phyloP scores from a whole-genome alignment of 2,113 vertebrate genomes.

The Ageneiosus marmoratus region DNA sequence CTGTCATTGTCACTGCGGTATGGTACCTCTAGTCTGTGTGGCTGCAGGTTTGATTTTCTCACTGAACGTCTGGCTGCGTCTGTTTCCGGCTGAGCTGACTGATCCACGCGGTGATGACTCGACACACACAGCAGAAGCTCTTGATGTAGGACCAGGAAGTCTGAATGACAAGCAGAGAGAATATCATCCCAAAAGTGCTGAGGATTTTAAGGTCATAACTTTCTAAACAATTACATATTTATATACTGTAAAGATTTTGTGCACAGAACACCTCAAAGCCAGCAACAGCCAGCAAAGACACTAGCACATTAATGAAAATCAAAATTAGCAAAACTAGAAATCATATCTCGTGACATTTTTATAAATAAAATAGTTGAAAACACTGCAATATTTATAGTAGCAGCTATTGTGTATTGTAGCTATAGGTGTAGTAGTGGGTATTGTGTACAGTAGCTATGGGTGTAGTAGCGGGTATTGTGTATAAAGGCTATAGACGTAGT shows the following conservation, averaged over 20 bases:
- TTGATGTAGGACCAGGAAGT: constrained; percentile 88
- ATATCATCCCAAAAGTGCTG: background rate
- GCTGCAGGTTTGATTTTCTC: constrained; percentile 88
- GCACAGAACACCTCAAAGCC: background rate
- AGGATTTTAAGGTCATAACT: background rate
- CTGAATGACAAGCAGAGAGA: constrained; percentile 63
- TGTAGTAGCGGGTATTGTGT: background rate
- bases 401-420: background rate
- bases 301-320: background rate
- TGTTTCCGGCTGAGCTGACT: constrained; percentile 79
- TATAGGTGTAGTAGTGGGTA: background rate
- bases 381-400: too few species aligned
- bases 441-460: too few species aligned
- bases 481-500: too few species aligned
- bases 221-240: background rate
- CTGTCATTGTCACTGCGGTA: background rate
- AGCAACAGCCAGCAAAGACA: background rate
- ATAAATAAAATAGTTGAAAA: too few species aligned
- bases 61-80: constrained; percentile 93
- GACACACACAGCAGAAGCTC: constrained; percentile 84
- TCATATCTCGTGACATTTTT: too few species aligned
- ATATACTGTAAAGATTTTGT: background rate
- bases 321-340: background rate
- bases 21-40: constrained; percentile 84
- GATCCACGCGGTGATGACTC: constrained; percentile 83